Base-by-base conservation (phyloP, 1,140 invertebrate species). In the Drosophila jambulina region DNA sequence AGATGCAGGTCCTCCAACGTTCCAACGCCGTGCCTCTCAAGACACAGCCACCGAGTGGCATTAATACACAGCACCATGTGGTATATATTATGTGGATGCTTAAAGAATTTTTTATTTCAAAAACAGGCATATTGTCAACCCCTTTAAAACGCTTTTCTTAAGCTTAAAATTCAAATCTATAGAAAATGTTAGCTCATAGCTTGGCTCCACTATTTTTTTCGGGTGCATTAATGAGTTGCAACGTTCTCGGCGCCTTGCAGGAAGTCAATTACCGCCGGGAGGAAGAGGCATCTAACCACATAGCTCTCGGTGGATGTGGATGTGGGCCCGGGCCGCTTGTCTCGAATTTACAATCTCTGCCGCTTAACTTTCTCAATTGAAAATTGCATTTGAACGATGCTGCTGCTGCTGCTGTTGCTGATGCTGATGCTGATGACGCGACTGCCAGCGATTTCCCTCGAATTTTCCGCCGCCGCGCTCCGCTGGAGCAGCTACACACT, bases 301-400 rank as follows among this genome's bases (percentile, higher is more conserved):
- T 57, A 25, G 42, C 62, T 63, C 49, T 62, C 17, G 45, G 23
- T 25, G 13, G 43, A 45, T 23, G 43, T 48, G 48, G 17, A 70
- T 70, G 40, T 36, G 29, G 36, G 62, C 48, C 40, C 34, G 46
- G 15, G 48, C 48, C 59, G 64, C 74, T 78, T 78, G 75, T 78
- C 76, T 77, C 40, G 38, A 78, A 70, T 63, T 78, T 62, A 77
- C 75, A 70, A 78, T 78, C 75, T 78, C 72, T 49, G 72, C 60
- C 64, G 75, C 74, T 68, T 59, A 85, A 85, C 82, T 85, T 85
- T 85, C 82, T 86, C 82, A 78, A 82, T 85, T 85, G 75, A 85
- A 86, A 85, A 85, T 86, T 85, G 82, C 82, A 82, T 78, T 82
- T 75, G 69, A 78, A 51, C 61, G 77, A 48, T 48, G 65, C 27